Evolutionary conservation across 2,797 vertebrate species (phyloP), one percentile per base, ranked within the genome.

Genomic region (Hippopotamyrus pictus): DNA sequence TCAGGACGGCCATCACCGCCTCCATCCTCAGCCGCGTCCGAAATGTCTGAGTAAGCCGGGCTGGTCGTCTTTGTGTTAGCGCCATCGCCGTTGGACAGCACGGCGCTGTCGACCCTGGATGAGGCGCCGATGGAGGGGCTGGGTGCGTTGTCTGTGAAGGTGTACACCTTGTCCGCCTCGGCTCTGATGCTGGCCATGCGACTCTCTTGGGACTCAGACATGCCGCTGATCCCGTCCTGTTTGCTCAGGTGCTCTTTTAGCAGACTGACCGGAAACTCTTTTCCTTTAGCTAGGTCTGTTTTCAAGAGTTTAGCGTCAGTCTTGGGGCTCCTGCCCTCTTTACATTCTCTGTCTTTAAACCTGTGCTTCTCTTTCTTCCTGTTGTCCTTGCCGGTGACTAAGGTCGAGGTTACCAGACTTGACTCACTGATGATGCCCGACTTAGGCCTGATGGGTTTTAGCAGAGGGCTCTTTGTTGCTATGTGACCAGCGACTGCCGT

Each of bases 361-460:
- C 97, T 97, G 89, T 98, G 95, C 92, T 99, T 99, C 91, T 99
- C 99, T 91, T 99, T 99, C 93, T 97, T 98, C 94, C 98, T 97
- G 91, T 96, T 97, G 92, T 99, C 98, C 93, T 99, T 99, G 93
- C 97, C 97, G 7, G 96, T 94, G 89, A 97, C 94, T 90, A 98
- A 91, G 14, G 97, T 96, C 76, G 97, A 95, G 93, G 98, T 99
- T 93, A 97, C 95, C 86, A 97, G 96, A 92, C 95, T 96, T 12
- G 98, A 97, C 94, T 99, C 98, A 93, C 97, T 95, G 93, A 98
- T 97, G 33, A 98, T 96, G 54, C 97, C 97, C 91, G 98, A 96
- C 97, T 99, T 99, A 96, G 98, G 98, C 93, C 99, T 98, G 94
- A 99, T 99, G 93, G 99, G 97, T 93, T 99, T 99, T 91, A 99